A percentile compares a stretch with the other conserved stretches of the same genome.
Evolutionary conservation across 92 coral and sea anemone species (phyloP).

Genomic region (Ricordea florida): DNA sequence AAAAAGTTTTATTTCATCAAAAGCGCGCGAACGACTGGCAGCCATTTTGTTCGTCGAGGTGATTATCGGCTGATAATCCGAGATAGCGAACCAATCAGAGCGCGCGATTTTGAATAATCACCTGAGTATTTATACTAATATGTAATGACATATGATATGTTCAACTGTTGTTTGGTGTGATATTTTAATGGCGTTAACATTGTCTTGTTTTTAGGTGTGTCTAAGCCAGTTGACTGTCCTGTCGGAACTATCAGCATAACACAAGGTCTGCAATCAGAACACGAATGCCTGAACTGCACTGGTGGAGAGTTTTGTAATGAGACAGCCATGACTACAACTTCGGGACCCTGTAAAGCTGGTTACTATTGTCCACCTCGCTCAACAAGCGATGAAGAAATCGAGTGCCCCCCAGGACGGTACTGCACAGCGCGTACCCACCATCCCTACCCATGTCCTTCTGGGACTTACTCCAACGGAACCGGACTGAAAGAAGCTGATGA

Average conservation of each 20-base stretch:
- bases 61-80: too few relatives aligned
- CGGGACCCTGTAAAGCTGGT: conserved; percentile 87
- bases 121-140: too few relatives aligned
- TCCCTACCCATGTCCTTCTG: conserved; percentile 84
- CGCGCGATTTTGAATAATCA: too few relatives aligned
- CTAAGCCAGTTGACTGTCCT: conserved; percentile 85
- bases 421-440: conserved; percentile 75
- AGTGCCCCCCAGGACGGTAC: conserved; percentile 86
- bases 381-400: conserved; percentile 56
- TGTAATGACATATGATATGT: too few relatives aligned
- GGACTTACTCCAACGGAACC: conserved; percentile 84
- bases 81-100: too few relatives aligned
- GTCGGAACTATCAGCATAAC: conserved; percentile 80
- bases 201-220: conserved; percentile 82
- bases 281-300: conserved; percentile 87
- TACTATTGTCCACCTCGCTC: conserved; percentile 88
- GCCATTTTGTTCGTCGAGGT: too few relatives aligned
- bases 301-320: conserved; percentile 95
- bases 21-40: too few relatives aligned
- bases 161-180: background rate
- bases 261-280: conserved; percentile 58
- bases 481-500: conserved; percentile 61
- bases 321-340: conserved; percentile 81
- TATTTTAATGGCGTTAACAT: background rate
- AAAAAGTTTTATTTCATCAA: too few relatives aligned